A percentile compares a stretch with the other conserved stretches of the same genome.
phyloP scores from a whole-genome alignment of 1,140 invertebrate genomes.

The Leptinotarsa defecta region DNA sequence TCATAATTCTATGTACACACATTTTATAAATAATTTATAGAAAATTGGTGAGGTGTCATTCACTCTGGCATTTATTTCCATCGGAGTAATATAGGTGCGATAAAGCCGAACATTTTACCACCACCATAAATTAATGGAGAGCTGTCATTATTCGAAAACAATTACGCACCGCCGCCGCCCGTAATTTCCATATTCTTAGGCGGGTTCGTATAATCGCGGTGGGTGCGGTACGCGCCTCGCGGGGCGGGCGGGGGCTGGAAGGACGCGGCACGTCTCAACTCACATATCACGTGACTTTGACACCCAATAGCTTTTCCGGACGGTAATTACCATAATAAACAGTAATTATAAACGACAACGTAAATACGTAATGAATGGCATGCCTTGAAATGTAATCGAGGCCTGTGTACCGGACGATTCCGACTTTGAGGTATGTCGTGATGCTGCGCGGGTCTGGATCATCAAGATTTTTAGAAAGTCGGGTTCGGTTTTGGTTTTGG shows the following conservation, averaged over 20 bases:
- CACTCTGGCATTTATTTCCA: conserved; percentile 28
- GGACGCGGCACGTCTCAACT: conserved; percentile 26
- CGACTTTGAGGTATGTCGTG: neutral
- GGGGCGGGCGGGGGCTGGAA: neutral
- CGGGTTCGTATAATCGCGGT: conserved; percentile 34
- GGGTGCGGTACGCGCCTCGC: conserved; percentile 32
- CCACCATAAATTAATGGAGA: conserved; percentile 40
- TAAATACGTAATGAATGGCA: conserved; percentile 49
- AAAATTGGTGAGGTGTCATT: conserved; percentile 26
- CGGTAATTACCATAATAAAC: conserved; percentile 51
- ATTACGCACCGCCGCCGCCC: conserved; percentile 29
- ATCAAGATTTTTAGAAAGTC: too few relatives aligned
- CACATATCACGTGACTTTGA: conserved; percentile 46
- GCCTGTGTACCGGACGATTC: conserved; percentile 1
- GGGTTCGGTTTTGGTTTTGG: too few relatives aligned
- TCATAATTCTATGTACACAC: conserved; percentile 13
- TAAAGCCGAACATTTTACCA: conserved; percentile 40
- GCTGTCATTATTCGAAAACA: conserved; percentile 40
- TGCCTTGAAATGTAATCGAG: conserved; percentile 23
- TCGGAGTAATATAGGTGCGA: conserved; percentile 21
- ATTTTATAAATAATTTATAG: conserved; percentile 29
- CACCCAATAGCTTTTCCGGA: conserved; percentile 41
- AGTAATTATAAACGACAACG: conserved; percentile 49
- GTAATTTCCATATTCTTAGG: conserved; percentile 44
- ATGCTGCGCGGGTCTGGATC: too few relatives aligned